Percentiles rank a stretch among this genome's conserved stretches.
Evolutionary conservation across 2,113 vertebrate species (phyloP).

Genomic region (Picathartes gymnocephalus): DNA sequence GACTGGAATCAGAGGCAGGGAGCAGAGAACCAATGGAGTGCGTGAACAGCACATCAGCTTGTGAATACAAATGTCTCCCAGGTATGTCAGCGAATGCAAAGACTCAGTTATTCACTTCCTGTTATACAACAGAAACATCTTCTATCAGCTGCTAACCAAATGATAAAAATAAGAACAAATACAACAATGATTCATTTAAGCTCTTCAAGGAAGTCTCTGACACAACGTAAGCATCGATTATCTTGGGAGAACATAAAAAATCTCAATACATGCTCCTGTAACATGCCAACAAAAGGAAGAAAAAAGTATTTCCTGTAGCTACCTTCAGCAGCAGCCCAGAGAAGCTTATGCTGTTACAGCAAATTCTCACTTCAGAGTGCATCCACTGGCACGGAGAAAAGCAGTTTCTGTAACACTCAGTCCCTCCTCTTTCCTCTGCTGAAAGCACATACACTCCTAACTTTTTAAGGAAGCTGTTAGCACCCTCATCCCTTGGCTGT

Average conservation of each 20-base stretch:
- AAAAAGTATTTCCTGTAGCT: neutral
- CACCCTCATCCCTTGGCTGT: neutral
- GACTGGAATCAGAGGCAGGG: neutral
- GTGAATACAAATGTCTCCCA: neutral
- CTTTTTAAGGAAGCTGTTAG: neutral
- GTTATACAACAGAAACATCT: neutral
- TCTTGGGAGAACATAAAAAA: neutral
- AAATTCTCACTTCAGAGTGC: neutral
- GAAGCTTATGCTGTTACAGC: neutral
- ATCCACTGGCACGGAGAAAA: neutral
- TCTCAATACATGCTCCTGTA: neutral
- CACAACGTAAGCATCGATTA: neutral
- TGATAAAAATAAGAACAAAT: neutral
- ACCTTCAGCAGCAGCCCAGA: neutral
- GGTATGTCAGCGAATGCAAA: neutral
- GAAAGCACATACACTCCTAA: rapidly evolving
- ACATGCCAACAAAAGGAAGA: neutral
- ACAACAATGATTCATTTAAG: neutral
- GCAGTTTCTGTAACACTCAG: neutral
- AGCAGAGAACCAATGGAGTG: rapidly evolving
- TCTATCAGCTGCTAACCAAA: neutral
- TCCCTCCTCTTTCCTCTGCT: neutral
- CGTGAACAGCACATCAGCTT: neutral
- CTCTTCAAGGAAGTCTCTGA: neutral
- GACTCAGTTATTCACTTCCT: neutral